Conservation (phyloP, 2,888 invertebrate species). For the Dasysyrphus albostriatus region DNA sequence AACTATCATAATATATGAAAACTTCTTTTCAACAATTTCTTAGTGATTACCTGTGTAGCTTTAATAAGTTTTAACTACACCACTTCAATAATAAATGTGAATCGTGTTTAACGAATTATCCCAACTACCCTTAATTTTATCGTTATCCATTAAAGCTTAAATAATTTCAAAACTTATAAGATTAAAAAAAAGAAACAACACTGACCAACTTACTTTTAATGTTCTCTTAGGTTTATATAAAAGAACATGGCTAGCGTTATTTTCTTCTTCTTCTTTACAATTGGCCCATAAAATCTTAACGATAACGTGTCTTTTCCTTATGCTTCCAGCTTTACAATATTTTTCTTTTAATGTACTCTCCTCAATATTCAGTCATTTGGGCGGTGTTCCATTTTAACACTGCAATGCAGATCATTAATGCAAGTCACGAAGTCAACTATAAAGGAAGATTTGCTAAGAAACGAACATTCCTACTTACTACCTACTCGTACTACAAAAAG, state of each 20-base stretch:
- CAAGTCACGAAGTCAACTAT: slow-evolving; percentile 58
- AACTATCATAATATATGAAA: too few species aligned
- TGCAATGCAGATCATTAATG: slow-evolving; percentile 49
- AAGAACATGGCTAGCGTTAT: not conserved
- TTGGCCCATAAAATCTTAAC: slow-evolving; percentile 34
- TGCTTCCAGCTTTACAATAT: slow-evolving; percentile 20
- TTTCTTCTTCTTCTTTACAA: slow-evolving; percentile 7
- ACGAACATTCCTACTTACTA: too few species aligned
- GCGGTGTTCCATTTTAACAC: slow-evolving; percentile 17
- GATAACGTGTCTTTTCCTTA: slow-evolving; percentile 25
- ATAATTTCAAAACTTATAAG: not conserved
- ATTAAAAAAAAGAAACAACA: not conserved
- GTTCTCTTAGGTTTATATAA: not conserved
- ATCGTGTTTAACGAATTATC: not conserved
- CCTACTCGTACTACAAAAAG: not conserved
- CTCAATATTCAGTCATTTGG: slow-evolving; percentile 24
- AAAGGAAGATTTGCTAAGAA: slow-evolving; percentile 32
- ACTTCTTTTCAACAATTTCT: too few species aligned
- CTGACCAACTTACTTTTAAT: slow-evolving; percentile 1
- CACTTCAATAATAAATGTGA: not conserved
- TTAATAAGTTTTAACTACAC: not conserved
- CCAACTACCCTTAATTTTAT: not conserved
- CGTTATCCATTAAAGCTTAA: not conserved
- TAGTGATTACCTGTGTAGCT: not conserved
- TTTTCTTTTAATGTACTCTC: slow-evolving; percentile 24